Conservation (phyloP, 2,888 invertebrate species). For the Girardia tigrina region DNA sequence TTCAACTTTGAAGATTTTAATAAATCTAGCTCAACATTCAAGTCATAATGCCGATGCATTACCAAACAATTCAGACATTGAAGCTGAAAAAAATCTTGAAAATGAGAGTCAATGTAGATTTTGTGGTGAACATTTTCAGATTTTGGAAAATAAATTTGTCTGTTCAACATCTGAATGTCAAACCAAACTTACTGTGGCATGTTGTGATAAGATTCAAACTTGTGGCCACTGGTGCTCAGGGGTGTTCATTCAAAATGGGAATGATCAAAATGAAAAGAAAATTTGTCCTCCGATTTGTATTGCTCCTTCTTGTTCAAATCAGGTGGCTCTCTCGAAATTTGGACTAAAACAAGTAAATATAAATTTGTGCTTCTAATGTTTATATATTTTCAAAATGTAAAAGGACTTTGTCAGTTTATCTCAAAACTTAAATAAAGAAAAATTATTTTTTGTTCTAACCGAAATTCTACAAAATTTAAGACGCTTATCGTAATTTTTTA, state of each 20-base stretch:
- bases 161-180: constrained; percentile 86
- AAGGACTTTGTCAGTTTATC: too few relatives aligned
- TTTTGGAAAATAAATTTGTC: not conserved
- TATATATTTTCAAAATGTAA: not conserved
- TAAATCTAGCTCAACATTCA: not conserved
- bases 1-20: not conserved
- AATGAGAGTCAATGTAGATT: not conserved
- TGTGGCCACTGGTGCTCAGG: constrained; percentile 91
- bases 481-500: too few relatives aligned
- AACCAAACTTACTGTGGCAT: constrained; percentile 48
- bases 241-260: constrained; percentile 52
- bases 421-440: too few relatives aligned
- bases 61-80: not conserved
- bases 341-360: constrained; percentile 28
- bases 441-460: too few relatives aligned
- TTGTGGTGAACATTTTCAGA: not conserved
- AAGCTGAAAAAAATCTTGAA: not conserved
- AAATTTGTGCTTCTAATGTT: not conserved
- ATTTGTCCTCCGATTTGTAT: constrained; percentile 71
- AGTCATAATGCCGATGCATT: not conserved
- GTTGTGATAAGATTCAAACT: constrained; percentile 63
- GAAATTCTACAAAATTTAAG: too few relatives aligned
- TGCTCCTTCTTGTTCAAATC: constrained; percentile 59
- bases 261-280: constrained; percentile 57
- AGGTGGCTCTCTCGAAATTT: constrained; percentile 42